Evolutionary conservation across 2,797 vertebrate genomes (phyloP).

Genomic region (Silurus aristotelis): DNA sequence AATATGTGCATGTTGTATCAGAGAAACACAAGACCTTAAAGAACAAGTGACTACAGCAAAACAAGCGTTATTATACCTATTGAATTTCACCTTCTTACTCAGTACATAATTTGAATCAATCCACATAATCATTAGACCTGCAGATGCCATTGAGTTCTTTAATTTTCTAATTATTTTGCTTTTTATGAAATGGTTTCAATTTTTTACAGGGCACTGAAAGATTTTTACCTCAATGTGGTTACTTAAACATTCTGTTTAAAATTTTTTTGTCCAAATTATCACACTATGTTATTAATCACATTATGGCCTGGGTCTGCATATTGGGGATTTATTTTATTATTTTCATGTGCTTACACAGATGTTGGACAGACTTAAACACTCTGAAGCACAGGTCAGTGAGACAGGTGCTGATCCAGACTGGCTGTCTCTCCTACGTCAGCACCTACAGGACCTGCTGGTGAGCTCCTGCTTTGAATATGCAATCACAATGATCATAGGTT

Average conservation of each 20-base stretch:
- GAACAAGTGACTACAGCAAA: neutral
- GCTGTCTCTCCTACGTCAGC: slow-evolving; percentile 75
- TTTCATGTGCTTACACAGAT: slow-evolving; percentile 69
- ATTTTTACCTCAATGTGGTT: neutral
- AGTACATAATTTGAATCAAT: neutral
- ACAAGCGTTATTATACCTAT: neutral
- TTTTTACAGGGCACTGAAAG: neutral
- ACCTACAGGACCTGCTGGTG: slow-evolving; percentile 71
- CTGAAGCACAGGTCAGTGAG: slow-evolving; percentile 76
- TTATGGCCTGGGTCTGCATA: neutral
- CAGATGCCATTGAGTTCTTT: neutral
- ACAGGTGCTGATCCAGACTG: slow-evolving; percentile 74
- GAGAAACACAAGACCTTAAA: neutral
- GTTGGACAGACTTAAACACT: slow-evolving; percentile 81
- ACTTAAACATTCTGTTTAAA: neutral
- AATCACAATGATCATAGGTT: neutral
- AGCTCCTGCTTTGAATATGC: neutral
- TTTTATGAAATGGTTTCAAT: neutral
- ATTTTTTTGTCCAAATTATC: neutral
- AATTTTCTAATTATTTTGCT: neutral
- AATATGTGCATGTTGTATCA: neutral
- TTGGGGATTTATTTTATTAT: neutral
- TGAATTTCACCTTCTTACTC: neutral
- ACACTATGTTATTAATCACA: neutral
- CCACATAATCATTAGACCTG: neutral